phyloP scores from a whole-genome alignment of 2,797 vertebrate species.

The Neomorphus geoffroyi region DNA sequence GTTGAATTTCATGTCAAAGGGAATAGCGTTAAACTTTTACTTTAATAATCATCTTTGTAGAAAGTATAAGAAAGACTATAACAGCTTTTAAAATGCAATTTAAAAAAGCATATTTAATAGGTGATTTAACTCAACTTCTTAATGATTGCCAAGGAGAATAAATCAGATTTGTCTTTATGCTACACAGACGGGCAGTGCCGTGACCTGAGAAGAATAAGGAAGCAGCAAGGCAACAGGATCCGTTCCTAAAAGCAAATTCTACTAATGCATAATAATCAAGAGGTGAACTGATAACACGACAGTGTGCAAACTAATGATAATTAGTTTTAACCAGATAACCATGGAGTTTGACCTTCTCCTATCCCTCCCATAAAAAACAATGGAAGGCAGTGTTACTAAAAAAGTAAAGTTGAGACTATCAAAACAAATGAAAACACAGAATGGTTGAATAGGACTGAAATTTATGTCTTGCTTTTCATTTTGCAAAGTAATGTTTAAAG shows the following conservation, averaged over 20 bases:
- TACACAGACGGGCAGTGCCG: neutral
- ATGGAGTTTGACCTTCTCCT: neutral
- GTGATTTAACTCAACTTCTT: neutral
- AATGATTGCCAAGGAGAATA: neutral
- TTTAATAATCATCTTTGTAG: neutral
- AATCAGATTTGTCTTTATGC: neutral
- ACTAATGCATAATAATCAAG: neutral
- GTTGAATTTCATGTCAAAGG: slow-evolving; percentile 47
- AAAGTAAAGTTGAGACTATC: neutral
- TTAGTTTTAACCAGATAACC: neutral
- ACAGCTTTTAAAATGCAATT: neutral
- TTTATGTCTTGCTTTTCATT: neutral
- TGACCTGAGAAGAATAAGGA: neutral
- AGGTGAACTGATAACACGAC: neutral
- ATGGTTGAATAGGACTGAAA: neutral
- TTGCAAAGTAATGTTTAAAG: neutral
- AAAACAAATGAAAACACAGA: neutral
- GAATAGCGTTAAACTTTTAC: neutral
- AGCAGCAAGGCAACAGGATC: neutral
- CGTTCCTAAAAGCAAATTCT: neutral
- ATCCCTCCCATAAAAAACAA: neutral
- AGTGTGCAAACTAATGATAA: neutral
- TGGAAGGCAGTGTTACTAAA: neutral
- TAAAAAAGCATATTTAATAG: neutral
- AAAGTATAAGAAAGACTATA: slow-evolving; percentile 3